Conservation (phyloP, 2,113 vertebrate species). For the Lycaon pictus region DNA sequence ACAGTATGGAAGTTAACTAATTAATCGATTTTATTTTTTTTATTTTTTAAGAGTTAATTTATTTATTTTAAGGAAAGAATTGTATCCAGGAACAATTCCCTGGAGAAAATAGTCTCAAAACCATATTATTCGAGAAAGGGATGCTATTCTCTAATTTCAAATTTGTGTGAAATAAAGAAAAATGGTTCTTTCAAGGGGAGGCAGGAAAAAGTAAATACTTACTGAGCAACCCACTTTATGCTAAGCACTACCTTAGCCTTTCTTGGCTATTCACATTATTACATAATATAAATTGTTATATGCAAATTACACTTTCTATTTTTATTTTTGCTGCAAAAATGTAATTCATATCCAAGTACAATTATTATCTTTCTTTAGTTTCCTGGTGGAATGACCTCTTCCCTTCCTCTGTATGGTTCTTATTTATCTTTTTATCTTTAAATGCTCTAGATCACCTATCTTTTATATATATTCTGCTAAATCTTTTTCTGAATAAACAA, state of each 20-base stretch:
- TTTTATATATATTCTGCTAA: conserved; percentile 1
- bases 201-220: not conserved
- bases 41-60: not conserved
- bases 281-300: not conserved
- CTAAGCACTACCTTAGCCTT: not conserved
- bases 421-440: conserved; percentile 37
- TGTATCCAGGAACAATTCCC: not conserved
- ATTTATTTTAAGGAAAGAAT: conserved; percentile 1
- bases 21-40: not conserved
- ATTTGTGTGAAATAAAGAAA: conserved; percentile 17
- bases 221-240: not conserved
- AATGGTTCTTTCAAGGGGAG: not conserved
- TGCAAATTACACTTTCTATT: not conserved
- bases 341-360: not conserved
- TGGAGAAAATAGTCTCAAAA: conserved; percentile 52
- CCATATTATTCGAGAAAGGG: not conserved
- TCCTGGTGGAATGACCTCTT: not conserved
- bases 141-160: not conserved
- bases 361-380: not conserved
- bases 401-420: not conserved
- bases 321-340: conserved; percentile 43
- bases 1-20: not conserved
- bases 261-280: not conserved
- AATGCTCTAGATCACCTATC: not conserved
- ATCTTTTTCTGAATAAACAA: conserved; percentile 22